A percentile compares a stretch with the other conserved stretches of the same genome.
These are phyloP conservation scores for Diarsia rubi DNA, from an alignment of 2,888 invertebrate genomes.

Conservation along the genomic window DNA sequence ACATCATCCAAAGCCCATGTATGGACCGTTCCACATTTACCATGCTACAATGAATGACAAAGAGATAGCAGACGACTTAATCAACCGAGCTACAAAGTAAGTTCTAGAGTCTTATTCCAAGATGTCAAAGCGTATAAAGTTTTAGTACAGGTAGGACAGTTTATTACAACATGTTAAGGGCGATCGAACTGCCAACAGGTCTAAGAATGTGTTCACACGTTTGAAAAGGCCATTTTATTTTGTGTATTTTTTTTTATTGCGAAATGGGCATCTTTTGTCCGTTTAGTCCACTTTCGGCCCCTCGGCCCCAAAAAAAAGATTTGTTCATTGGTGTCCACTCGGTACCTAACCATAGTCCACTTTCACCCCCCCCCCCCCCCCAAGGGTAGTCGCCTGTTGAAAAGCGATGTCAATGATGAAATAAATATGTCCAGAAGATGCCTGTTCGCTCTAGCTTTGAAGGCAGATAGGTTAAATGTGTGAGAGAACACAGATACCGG, in stretches of 20 bases:
- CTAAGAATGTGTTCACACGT: conserved; percentile 32
- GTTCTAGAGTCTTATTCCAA: conserved; percentile 33
- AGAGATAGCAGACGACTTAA: conserved; percentile 26
- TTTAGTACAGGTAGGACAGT: conserved; percentile 41
- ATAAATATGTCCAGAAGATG: no score
- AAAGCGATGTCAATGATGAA: no score
- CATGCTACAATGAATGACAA: conserved; percentile 12
- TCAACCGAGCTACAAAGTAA: conserved; percentile 48
- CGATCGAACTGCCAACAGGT: conserved; percentile 28
- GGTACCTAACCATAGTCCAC: no score
- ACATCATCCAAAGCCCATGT: neutral
- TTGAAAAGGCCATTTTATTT: neutral
- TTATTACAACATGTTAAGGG: conserved; percentile 49
- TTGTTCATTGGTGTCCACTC: no score
- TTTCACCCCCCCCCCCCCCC: no score
- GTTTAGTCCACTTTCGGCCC: no score
- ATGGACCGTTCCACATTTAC: neutral
- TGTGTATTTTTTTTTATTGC: neutral
- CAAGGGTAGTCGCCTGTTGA: no score
- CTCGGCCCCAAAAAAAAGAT: no score
- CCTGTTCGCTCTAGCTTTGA: no score
- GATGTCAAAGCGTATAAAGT: conserved; percentile 56
- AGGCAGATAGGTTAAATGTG: no score
- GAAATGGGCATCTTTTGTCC: no score
- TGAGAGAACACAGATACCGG: no score